Base-by-base conservation (phyloP, 2,113 vertebrate species). In the Nycticryphes semicollaris region DNA sequence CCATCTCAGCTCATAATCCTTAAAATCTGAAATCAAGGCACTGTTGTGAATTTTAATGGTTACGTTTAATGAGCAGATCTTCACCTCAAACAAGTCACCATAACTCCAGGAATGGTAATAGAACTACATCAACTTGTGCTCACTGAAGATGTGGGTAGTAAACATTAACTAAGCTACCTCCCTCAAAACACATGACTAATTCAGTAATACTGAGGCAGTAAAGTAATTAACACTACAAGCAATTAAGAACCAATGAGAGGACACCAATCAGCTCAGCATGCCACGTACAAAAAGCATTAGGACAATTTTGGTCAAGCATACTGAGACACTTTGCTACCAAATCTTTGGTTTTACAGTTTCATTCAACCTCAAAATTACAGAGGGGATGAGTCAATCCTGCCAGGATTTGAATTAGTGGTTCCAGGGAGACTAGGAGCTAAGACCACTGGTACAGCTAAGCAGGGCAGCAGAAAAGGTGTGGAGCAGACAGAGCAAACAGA, bases 401-500 rank as follows among this genome's bases (percentile, higher is more conserved):
- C 90, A 79, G 77, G 57, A 39, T 66, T 56, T 82, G 76, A 90
- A 57, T 84, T 72, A 67, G 84, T 89, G 83, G 88, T 87, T 97
- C 76, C 69, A 90, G 59, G 74, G 51, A 93, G 76, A 39, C 59
- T 54, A 74, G n/a, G 31, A 80, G 82, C 93, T 91, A 51, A 84
- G n/a, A 63, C 67, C 57, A 56, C 53, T 70, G 66, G 77, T 59
- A 25, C 8, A 91, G 37, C 84, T 66, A 50, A 83, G 70, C 37
- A 87, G 75, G 48, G 30, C 41, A 67, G 43, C 73, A 84, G 85
- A 89, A 78, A 86, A 96, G 88, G 92, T 92, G 87, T 92, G 73
- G 94, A 92, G 62, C 90, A 69, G 56, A 56, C 73, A 89, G 63
- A 94, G 74, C 94, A 95, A 95, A 97, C 90, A 95, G 69, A 57